Percentiles rank a stretch among this genome's conserved stretches.
Evolutionary conservation across 1,140 invertebrate species (phyloP).

Genomic region (Coptotermes formosanus): DNA sequence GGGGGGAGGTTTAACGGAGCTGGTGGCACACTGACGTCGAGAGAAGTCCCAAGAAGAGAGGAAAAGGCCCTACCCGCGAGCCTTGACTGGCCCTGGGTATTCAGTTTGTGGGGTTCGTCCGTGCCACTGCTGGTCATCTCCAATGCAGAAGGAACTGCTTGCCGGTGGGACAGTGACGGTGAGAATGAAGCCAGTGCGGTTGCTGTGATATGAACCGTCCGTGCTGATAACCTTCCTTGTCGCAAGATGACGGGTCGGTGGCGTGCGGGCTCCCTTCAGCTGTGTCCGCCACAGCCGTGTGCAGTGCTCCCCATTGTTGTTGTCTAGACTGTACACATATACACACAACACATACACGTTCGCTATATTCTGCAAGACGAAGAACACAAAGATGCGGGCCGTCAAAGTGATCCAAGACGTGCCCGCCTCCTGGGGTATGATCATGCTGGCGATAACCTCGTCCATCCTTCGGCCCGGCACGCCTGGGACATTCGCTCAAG

Average conservation of each 20-base stretch:
- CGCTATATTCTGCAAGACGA: neutral
- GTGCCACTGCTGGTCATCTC: too few relatives aligned
- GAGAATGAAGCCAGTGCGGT: neutral
- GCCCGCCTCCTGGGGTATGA: constrained; percentile 46
- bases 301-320: constrained; percentile 49
- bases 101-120: too few relatives aligned
- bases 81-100: too few relatives aligned
- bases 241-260: constrained; percentile 30
- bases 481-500: constrained; percentile 48
- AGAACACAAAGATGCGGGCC: neutral
- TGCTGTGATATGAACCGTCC: neutral
- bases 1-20: too few relatives aligned
- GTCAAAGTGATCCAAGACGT: neutral
- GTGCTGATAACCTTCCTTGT: neutral
- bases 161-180: neutral
- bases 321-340: neutral
- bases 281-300: constrained; percentile 52
- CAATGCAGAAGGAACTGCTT: too few relatives aligned
- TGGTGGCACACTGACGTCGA: too few relatives aligned
- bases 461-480: constrained; percentile 48
- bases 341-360: neutral
- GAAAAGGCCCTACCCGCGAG: too few relatives aligned
- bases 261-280: neutral
- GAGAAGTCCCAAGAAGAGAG: too few relatives aligned
- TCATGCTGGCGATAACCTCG: constrained; percentile 50